Evolutionary conservation across 2,888 invertebrate genomes (phyloP).

Genomic region (Acronicta aceris): DNA sequence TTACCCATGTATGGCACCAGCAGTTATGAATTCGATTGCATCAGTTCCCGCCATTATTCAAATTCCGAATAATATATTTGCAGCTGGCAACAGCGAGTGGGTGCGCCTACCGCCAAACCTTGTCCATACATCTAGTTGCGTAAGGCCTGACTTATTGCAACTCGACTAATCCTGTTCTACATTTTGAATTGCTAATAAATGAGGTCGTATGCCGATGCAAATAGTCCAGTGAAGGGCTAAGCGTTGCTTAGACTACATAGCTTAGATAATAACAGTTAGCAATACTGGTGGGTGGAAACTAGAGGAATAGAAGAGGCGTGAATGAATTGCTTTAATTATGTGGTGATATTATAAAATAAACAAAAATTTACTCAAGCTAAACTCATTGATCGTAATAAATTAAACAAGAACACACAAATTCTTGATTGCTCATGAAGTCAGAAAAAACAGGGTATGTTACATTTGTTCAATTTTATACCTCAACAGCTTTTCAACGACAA

Average conservation of each 20-base stretch:
- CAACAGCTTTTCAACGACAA: background rate
- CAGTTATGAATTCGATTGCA: conserved; percentile 51
- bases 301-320: conserved; percentile 14
- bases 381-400: too few species aligned
- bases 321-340: background rate
- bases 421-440: too few species aligned
- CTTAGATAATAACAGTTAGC: conserved; percentile 39
- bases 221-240: conserved; percentile 51
- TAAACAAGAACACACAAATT: too few species aligned
- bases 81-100: conserved; percentile 62
- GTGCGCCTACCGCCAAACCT: conserved; percentile 60
- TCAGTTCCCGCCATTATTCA: conserved; percentile 53
- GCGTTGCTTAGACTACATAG: conserved; percentile 30
- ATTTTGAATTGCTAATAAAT: conserved; percentile 59
- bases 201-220: conserved; percentile 51
- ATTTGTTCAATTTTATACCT: background rate
- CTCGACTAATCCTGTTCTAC: conserved; percentile 56
- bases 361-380: too few species aligned
- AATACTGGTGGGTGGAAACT: conserved; percentile 29
- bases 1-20: conserved; percentile 49
- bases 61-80: conserved; percentile 59
- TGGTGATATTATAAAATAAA: too few species aligned
- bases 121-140: conserved; percentile 54
- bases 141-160: conserved; percentile 53
- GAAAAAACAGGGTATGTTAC: too few species aligned